A percentile compares a stretch with the other conserved stretches of the same genome.
phyloP scores from a whole-genome alignment of 2,888 invertebrate genomes.

The Ectemnius lituratus region DNA sequence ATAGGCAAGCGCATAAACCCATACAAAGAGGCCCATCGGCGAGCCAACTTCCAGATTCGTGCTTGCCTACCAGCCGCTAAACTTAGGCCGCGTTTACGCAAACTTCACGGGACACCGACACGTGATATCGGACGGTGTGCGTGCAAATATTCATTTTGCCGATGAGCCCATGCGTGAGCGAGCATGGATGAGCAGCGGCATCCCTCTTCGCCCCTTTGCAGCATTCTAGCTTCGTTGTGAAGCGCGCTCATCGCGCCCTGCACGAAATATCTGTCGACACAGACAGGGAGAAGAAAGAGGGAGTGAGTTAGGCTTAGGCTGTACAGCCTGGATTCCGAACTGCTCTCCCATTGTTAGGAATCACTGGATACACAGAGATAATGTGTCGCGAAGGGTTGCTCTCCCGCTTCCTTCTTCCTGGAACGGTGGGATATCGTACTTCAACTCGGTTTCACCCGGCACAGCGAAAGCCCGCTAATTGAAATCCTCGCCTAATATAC shows the following conservation, averaged over 20 bases:
- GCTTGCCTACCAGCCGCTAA: conserved; percentile 15
- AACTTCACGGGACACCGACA: conserved; percentile 16
- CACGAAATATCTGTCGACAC: not conserved
- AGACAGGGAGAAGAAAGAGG: conserved; percentile 15
- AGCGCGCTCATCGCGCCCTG: not conserved
- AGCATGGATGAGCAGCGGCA: conserved; percentile 17
- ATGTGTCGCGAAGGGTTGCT: conserved; percentile 38
- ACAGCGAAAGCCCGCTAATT: conserved; percentile 43
- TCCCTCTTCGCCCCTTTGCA: not conserved
- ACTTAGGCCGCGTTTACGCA: conserved; percentile 18
- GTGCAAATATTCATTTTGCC: conserved; percentile 49
- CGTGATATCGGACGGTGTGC: conserved; percentile 32
- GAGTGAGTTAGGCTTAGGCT: conserved; percentile 33
- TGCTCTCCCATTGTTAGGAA: conserved; percentile 52
- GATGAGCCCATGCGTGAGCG: not conserved
- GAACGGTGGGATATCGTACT: too few species aligned
- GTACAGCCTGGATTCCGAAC: conserved; percentile 38
- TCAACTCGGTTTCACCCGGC: too few species aligned
- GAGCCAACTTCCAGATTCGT: conserved; percentile 20
- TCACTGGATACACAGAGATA: conserved; percentile 65
- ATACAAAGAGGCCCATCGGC: conserved; percentile 29
- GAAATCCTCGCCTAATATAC: conserved; percentile 31
- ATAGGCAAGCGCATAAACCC: conserved; percentile 37
- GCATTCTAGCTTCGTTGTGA: not conserved
- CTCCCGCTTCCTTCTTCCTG: conserved; percentile 3